Conservation (phyloP, 2,113 vertebrate genomes). For the Lasiurus borealis region DNA sequence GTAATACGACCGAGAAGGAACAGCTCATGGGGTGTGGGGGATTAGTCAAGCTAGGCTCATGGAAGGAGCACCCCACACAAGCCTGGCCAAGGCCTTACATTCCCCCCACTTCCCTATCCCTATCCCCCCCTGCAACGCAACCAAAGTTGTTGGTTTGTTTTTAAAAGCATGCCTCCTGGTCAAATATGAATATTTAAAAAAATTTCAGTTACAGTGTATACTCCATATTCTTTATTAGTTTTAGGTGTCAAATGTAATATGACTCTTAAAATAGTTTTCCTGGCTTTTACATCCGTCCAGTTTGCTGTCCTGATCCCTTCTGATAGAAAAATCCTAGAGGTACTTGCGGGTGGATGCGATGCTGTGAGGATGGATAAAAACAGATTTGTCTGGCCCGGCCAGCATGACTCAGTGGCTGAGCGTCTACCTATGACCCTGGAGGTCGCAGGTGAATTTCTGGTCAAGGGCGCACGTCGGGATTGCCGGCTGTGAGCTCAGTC, state of each 20-base stretch:
- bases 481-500: too few species aligned
- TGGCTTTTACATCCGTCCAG: background rate
- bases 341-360: background rate
- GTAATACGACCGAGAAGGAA: conserved; percentile 1
- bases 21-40: background rate
- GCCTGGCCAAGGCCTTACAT: background rate
- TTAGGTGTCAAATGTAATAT: background rate
- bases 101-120: too few species aligned
- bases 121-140: background rate
- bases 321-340: conserved; percentile 16
- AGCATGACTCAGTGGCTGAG: too few species aligned
- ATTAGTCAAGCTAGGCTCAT: background rate
- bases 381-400: background rate
- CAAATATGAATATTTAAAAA: background rate
- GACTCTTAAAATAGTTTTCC: background rate
- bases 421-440: too few species aligned
- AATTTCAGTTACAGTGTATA: background rate
- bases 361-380: conserved; percentile 14
- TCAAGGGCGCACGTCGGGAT: too few species aligned
- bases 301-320: background rate
- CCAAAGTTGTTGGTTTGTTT: background rate
- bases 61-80: background rate
- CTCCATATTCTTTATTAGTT: background rate
- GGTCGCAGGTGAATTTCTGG: too few species aligned
- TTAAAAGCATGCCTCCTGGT: background rate